These are phyloP conservation scores for Phoxinus phoxinus DNA, from an alignment of 2,113 vertebrate genomes.

Conservation along the genomic window DNA sequence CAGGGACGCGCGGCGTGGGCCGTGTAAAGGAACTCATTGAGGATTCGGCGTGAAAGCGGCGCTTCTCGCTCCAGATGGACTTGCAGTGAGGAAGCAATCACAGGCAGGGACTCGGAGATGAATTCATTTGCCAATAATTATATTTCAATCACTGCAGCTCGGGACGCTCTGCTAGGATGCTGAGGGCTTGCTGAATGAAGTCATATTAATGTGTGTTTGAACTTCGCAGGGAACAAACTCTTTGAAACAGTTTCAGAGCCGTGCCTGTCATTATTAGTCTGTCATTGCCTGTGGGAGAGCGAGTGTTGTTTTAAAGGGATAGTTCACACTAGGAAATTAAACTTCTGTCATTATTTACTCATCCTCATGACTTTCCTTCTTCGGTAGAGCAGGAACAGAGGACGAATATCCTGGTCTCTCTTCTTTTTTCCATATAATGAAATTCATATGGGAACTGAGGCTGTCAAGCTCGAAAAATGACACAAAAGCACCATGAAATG, in stretches of 20 bases:
- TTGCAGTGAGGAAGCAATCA: slow-evolving; percentile 47
- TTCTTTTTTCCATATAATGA: neutral
- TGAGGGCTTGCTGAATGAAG: slow-evolving; percentile 24
- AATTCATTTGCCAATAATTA: slow-evolving; percentile 64
- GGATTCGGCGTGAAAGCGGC: slow-evolving; percentile 9
- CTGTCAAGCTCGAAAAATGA: neutral
- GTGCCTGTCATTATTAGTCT: neutral
- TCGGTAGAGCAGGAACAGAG: neutral
- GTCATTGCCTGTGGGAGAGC: neutral
- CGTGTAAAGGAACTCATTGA: slow-evolving; percentile 44
- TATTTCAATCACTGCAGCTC: slow-evolving; percentile 50
- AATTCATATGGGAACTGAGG: neutral
- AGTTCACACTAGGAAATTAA: neutral
- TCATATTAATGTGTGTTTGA: slow-evolving; percentile 23
- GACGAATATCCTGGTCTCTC: neutral
- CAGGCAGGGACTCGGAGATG: slow-evolving; percentile 49
- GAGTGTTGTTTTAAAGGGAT: neutral
- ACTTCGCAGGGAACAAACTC: slow-evolving; percentile 34
- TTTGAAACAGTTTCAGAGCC: slow-evolving; percentile 53
- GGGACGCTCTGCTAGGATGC: slow-evolving; percentile 33
- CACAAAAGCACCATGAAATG: neutral
- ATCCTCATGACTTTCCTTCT: neutral
- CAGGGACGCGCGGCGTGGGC: slow-evolving; percentile 25
- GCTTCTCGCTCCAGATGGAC: slow-evolving; percentile 34
- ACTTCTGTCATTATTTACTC: neutral